Base-by-base conservation (phyloP, 2,113 vertebrate species). In the Odobenus rosmarus region DNA sequence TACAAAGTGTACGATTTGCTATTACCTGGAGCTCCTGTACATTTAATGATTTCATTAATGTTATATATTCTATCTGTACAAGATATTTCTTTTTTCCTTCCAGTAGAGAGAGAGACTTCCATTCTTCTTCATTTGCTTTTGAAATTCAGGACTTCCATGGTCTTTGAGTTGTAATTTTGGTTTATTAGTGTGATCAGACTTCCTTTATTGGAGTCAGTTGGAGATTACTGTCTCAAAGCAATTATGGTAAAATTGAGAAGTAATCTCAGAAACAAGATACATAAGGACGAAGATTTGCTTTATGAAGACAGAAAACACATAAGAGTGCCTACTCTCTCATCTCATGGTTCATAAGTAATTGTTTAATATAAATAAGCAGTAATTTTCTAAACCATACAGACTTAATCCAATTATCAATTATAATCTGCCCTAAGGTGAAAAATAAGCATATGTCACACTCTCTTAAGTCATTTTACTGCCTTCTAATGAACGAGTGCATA, bases 11-110 rank as follows among this genome's bases (percentile, higher is more conserved):
- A 76, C 7, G 21, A 77, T 82, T 36, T 85, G 18, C 57, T 69
- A 18, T 4, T 55, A 24, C 36, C 23, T 87, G n/a, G 12, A 76
- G 0, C 2, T 9, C 31, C n/a, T 36, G 21, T 69, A 36, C 12
- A 87, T 57, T 57, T 86, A 90, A 71, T 49, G 14, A 90, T 81
- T 96, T 77, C 42, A 81, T 93, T 87, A 36, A 81, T 90, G 69
- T 53, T 90, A 5, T 76, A 14, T 61, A 74, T 96, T n/a, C 23
- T 53, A 49, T 71, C 15, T 83, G 10, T 87, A n/a, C 3, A 90
- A 90, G 55, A 80, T 19, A 0, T 51, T 62, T 31, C 36, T 71
- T 81, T 82, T 82, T 64, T 81, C 53, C 12, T 7, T 49, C 19
- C 16, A 59, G 31, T 79, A 86, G 31, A 42, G 19, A 74, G 19